Evolutionary conservation across 2,888 invertebrate species (phyloP).

Genomic region (Hirudinaria manillensis): DNA sequence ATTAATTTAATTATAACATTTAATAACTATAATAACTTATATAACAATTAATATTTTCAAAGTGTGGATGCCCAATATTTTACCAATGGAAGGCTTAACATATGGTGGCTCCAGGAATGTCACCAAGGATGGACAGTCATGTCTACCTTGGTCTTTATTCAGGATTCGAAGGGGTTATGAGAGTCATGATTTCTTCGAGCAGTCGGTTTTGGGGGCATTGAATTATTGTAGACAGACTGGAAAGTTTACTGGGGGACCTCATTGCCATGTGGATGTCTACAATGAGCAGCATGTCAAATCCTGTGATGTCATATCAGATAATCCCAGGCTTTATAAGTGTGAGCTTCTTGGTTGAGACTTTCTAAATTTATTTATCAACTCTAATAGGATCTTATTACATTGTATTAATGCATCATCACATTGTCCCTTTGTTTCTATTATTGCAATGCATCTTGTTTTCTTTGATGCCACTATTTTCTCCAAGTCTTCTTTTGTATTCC

Average conservation of each 20-base stretch:
- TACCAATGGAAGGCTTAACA: conserved; percentile 3
- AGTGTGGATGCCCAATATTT: not conserved
- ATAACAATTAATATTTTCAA: not conserved
- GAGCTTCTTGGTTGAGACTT: not conserved
- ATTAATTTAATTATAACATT: too few relatives aligned
- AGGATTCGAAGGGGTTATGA: not conserved
- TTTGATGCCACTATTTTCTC: too few relatives aligned
- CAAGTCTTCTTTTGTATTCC: too few relatives aligned
- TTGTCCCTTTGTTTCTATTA: too few relatives aligned
- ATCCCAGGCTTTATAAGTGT: not conserved
- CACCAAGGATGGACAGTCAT: not conserved
- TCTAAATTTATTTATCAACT: too few relatives aligned
- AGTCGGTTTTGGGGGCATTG: conserved; percentile 4
- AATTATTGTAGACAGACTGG: conserved; percentile 8
- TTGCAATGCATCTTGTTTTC: too few relatives aligned
- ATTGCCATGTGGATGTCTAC: conserved; percentile 8
- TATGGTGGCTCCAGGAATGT: conserved; percentile 12
- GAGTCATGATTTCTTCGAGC: not conserved
- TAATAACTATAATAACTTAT: too few relatives aligned
- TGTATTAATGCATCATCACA: too few relatives aligned
- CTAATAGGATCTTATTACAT: too few relatives aligned
- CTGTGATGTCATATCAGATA: conserved; percentile 8
- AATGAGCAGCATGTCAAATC: not conserved
- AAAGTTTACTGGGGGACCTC: not conserved
- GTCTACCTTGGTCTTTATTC: conserved; percentile 8